Base-by-base conservation (phyloP, 2,888 invertebrate genomes). In the Tetranychus piercei region DNA sequence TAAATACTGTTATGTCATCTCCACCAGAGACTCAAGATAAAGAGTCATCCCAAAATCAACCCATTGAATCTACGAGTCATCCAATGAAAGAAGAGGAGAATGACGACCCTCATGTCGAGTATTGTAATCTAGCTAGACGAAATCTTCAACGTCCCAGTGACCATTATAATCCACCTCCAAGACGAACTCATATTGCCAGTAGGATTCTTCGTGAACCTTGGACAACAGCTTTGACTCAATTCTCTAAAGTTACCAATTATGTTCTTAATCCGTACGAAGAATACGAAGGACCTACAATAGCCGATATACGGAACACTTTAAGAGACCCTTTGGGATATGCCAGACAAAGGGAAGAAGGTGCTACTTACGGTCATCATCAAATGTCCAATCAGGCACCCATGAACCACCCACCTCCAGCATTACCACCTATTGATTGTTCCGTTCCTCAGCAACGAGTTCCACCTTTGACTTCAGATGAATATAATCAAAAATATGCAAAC, bases 201-300 rank as follows among this genome's bases (percentile, higher is more conserved):
- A 73, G 75, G n/a, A 74, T 76, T 67, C 44, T 76, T 6, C 67
- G 72, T 6, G 75, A 76, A 66, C 77, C 77, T n/a, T 65, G 77
- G n/a, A 71, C 72, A 55, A 77, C 77, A 18, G 69, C 76, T 9
- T 44, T 77, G 20, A 72, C 45, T 44, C 65, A 72, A 20, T 75
- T 77, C 73, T 76, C 70, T 73, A 65, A 67, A 55, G 77, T 77
- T 4, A 71, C 77, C 34, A 74, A 76, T 67, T 65, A 65, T 72
- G 74, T 74, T 7, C 69, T 67, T 22, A 66, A 55, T 72, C 74
- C 74, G 18, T 71, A 74, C 66, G 73, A 74, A 23, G 74, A 74
- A 7, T 70, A 75, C 43, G 69, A 67, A 55, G 20, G n/a, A 73
- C n/a, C 22, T 6, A 34, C 34, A 34, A 34, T 34, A 3, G 34